Evolutionary conservation across 2,113 vertebrate genomes (phyloP).

Genomic region (Sprattus sprattus): DNA sequence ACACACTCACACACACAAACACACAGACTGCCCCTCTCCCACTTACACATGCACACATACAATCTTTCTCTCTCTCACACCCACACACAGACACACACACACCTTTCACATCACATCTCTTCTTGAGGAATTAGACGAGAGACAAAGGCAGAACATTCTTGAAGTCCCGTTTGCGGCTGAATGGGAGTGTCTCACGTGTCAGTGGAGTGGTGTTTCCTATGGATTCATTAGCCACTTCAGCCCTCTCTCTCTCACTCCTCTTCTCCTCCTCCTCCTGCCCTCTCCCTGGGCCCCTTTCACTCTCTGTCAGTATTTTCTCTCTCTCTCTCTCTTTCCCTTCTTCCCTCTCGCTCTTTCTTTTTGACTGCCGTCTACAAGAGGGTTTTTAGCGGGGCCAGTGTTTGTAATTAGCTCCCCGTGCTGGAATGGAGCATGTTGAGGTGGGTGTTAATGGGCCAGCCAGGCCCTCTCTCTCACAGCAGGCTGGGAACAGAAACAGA

Average conservation of each 20-base stretch:
- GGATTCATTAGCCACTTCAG: constrained; percentile 97
- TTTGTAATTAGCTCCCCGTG: constrained; percentile 95
- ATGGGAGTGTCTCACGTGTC: constrained; percentile 93
- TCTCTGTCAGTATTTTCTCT: constrained; percentile 74
- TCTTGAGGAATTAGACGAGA: constrained; percentile 92
- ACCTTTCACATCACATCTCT: constrained; percentile 83
- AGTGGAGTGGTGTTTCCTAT: constrained; percentile 89
- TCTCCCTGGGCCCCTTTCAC: constrained; percentile 73
- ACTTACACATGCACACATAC: constrained; percentile 58
- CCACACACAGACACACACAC: constrained; percentile 83
- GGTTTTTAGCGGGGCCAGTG: constrained; percentile 82
- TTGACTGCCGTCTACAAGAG: constrained; percentile 87
- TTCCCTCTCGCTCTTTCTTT: constrained; percentile 73
- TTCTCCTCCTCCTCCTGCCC: constrained; percentile 66
- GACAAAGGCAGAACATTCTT: constrained; percentile 91
- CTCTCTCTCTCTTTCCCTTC: constrained; percentile 74
- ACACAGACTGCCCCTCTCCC: background rate
- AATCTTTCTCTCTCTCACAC: constrained; percentile 62
- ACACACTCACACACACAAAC: constrained; percentile 75
- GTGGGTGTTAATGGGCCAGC: constrained; percentile 83
- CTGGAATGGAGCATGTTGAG: constrained; percentile 86
- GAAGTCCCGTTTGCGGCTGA: constrained; percentile 89
- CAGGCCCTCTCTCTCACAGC: constrained; percentile 80
- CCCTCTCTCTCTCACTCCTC: constrained; percentile 61
- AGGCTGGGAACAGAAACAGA: constrained; percentile 80